A percentile compares a stretch with the other conserved stretches of the same genome.
Conservation (phyloP, 2,113 vertebrate species). For the Corythornis cristatus region DNA sequence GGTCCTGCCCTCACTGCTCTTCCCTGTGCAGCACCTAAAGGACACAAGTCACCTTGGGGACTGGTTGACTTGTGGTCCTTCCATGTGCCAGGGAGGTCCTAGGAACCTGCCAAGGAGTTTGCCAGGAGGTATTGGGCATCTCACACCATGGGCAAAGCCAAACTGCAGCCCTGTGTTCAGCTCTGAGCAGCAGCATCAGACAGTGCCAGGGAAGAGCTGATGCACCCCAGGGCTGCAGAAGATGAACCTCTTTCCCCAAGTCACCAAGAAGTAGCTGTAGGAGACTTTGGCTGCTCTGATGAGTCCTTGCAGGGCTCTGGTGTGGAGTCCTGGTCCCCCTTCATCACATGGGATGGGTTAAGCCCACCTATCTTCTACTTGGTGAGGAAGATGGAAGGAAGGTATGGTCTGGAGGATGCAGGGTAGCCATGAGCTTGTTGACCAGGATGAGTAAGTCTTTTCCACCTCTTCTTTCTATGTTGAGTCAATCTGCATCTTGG, state of each 20-base stretch:
- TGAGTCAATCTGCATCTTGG: background rate
- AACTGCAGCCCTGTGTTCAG: rapidly evolving
- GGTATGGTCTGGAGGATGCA: background rate
- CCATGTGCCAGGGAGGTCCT: background rate
- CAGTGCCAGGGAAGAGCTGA: background rate
- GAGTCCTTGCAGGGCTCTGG: background rate
- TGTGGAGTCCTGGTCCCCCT: background rate
- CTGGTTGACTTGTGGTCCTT: rapidly evolving
- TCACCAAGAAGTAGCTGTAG: background rate
- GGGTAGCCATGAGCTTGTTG: rapidly evolving
- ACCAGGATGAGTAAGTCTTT: background rate
- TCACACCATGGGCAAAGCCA: background rate
- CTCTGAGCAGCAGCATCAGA: background rate
- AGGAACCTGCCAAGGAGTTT: background rate
- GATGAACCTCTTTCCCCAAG: background rate
- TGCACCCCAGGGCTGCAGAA: rapidly evolving
- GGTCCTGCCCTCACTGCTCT: rapidly evolving
- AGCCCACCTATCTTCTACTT: background rate
- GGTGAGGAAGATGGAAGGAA: background rate
- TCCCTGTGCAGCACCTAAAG: background rate
- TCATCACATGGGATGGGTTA: background rate
- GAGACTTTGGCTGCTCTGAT: background rate
- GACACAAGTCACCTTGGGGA: background rate
- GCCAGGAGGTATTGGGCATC: background rate
- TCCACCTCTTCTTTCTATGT: rapidly evolving